Percentiles rank a stretch among this genome's conserved stretches.
Conservation (phyloP, 1,140 invertebrate genomes). For the Bombus terrestris region DNA sequence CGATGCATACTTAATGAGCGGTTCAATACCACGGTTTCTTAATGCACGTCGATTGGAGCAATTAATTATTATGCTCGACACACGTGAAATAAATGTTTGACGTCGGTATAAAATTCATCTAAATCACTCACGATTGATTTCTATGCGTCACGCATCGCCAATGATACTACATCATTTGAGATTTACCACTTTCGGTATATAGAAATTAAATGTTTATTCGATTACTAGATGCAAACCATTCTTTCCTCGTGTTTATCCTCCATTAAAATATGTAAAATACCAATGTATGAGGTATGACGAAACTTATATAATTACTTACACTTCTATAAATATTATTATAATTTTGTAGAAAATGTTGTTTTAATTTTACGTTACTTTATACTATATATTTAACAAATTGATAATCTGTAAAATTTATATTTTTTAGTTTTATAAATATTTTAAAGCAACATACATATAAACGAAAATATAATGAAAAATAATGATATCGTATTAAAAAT, state of each 20-base stretch:
- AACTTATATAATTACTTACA: background rate
- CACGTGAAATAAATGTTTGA: conserved; percentile 49
- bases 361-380: no score
- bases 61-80: conserved; percentile 69
- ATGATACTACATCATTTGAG: conserved; percentile 32
- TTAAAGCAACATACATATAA: no score
- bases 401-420: background rate
- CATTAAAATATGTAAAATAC: background rate
- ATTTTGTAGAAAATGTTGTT: no score
- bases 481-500: background rate
- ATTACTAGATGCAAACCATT: background rate
- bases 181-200: conserved; percentile 4
- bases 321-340: background rate
- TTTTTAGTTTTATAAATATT: background rate
- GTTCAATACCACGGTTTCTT: conserved; percentile 62
- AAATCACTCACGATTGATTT: conserved; percentile 46
- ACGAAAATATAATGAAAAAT: background rate
- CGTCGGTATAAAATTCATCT: conserved; percentile 41
- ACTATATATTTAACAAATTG: background rate
- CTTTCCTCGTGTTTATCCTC: background rate
- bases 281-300: background rate
- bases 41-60: conserved; percentile 66
- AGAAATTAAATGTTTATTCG: conserved; percentile 13
- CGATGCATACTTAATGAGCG: conserved; percentile 66
- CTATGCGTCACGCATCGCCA: conserved; percentile 21